Evolutionary conservation across 37 sponge, comb jelly and placozoan genomes (phyloP), one percentile per base, ranked within the genome.

Genomic region (Chondrosia reniformis): DNA sequence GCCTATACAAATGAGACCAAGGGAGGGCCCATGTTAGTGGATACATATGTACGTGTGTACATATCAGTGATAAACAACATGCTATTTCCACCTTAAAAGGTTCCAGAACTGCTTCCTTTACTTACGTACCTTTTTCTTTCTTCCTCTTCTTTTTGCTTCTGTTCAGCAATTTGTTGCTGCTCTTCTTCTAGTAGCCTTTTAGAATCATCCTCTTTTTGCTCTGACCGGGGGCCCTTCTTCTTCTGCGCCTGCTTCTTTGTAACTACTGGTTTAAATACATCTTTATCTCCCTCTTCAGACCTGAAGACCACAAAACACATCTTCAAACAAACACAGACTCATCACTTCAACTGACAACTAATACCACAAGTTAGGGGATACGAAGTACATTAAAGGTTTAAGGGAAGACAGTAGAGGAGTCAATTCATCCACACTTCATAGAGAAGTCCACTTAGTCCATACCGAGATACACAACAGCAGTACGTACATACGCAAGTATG

Each of bases 101-200:
- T 28, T 8, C 2, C 58, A 8, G 9, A 24, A 56, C 58, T 8
- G 27, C 58, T 56, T 24, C 58, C n/a, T 28, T 56, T 6, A 28
- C 9, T 28, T 56, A 28, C n/a, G 27, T 28, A 28, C 7, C 27
- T 56, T 6, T 6, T 49, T 6, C 22, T 7, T 9, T 43, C 41
- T 56, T 75, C 76, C 6, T 38, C 46, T 28, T 75, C 76, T 34
- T 49, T 36, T n/a, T 75, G 46, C 45, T 75, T 75, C 33, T 56
- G 46, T 5, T 7, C 28, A 25, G n/a, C 52, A 25, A 52, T 56
- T 7, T 34, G 45, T 6, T 42, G 49, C 76, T 75, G 56, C 46
- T 75, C 46, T 42, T 75, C 75, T 73, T 73, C 54, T 58, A n/a
- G 19, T n/a, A 25, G 76, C 3, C 56, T 55, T 32, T 27, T 75